Conservation (phyloP, 2,797 vertebrate genomes). For the Eutrigla gurnardus region DNA sequence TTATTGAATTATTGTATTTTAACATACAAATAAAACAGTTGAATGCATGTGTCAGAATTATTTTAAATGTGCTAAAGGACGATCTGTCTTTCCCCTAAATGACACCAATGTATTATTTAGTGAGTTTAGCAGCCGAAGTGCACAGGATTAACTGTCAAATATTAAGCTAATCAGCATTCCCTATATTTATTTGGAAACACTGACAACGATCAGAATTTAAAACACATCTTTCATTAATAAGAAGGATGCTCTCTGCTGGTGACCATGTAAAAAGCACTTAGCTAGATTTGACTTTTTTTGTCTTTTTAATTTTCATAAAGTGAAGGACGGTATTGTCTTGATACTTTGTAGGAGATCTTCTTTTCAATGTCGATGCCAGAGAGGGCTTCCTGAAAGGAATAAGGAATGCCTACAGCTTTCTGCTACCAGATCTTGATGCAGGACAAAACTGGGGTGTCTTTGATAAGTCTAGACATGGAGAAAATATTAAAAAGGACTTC, state of each 20-base stretch:
- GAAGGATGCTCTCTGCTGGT: neutral
- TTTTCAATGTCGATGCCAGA: slow-evolving; percentile 86
- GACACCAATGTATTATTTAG: neutral
- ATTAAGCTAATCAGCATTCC: neutral
- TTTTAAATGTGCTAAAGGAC: neutral
- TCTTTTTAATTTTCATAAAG: neutral
- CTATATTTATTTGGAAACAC: neutral
- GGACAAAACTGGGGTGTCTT: slow-evolving; percentile 85
- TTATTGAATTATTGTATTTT: neutral
- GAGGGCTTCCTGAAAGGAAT: slow-evolving; percentile 82
- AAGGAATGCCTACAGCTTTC: slow-evolving; percentile 72
- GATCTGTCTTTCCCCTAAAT: neutral
- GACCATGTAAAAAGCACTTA: neutral
- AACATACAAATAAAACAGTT: neutral
- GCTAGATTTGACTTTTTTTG: slow-evolving; percentile 12
- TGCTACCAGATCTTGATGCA: slow-evolving; percentile 81
- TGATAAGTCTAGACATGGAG: slow-evolving; percentile 80
- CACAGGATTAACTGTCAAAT: too few relatives aligned
- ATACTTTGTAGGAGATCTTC: slow-evolving; percentile 78
- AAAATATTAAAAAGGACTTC: slow-evolving; percentile 81
- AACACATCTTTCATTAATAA: neutral
- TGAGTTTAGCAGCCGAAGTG: neutral
- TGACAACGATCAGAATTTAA: neutral
- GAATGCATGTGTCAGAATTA: neutral
- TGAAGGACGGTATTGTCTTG: slow-evolving; percentile 28